A percentile compares a stretch with the other conserved stretches of the same genome.
Evolutionary conservation across 2,113 vertebrate species (phyloP).

Genomic region (Phaetusa simplex): DNA sequence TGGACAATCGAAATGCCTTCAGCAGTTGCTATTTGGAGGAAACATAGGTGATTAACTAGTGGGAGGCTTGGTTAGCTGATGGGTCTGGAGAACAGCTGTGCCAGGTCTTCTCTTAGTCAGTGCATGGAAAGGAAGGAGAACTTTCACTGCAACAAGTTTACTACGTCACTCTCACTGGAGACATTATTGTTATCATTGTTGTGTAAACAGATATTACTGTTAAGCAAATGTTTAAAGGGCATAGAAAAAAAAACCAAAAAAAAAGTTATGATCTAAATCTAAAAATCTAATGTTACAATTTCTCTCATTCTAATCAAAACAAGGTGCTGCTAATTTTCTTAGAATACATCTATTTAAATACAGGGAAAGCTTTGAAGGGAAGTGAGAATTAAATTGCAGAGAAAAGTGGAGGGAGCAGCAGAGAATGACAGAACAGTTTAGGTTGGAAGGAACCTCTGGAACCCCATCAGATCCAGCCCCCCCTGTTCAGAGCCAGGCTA

Average conservation of each 20-base stretch:
- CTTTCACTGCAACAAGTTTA: neutral
- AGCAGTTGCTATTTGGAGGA: neutral
- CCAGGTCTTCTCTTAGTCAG: neutral
- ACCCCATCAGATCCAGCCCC: neutral
- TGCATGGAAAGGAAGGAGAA: neutral
- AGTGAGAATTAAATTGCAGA: neutral
- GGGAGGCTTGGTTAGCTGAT: neutral
- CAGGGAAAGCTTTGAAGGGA: neutral
- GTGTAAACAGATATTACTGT: neutral
- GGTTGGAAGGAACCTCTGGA: neutral
- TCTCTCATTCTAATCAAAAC: neutral
- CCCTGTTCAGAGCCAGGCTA: neutral
- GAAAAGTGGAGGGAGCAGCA: neutral
- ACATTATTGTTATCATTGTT: neutral
- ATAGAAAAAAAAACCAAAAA: neutral
- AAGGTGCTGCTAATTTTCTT: neutral
- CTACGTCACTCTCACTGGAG: neutral
- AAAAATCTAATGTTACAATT: neutral
- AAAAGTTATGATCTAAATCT: accelerated
- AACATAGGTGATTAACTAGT: neutral
- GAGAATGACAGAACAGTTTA: neutral
- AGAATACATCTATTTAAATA: neutral
- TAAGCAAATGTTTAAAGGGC: neutral
- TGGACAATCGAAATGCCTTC: neutral
- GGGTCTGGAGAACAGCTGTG: neutral